phyloP scores from a whole-genome alignment of 1,140 invertebrate genomes.

The Glomeris maerens region DNA sequence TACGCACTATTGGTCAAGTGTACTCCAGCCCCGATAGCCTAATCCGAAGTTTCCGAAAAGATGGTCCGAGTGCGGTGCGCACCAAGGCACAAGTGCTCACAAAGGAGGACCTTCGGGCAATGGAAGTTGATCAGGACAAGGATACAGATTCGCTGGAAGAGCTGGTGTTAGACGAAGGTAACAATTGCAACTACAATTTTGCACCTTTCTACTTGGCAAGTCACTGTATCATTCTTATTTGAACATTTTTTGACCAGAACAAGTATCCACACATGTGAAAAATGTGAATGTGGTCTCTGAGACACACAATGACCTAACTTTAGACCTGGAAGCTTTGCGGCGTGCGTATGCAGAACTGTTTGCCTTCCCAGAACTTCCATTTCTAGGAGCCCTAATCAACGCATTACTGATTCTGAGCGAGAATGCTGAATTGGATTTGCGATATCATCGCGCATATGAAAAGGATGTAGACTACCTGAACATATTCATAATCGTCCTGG shows the following conservation, averaged over 20 bases:
- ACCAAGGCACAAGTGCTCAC: constrained; percentile 37
- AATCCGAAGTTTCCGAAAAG: constrained; percentile 48
- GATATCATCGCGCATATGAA: constrained; percentile 38
- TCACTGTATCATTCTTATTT: no score
- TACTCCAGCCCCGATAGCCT: constrained; percentile 53
- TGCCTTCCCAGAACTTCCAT: constrained; percentile 37
- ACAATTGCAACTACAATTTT: constrained; percentile 8
- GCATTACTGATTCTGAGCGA: constrained; percentile 57
- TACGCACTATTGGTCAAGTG: constrained; percentile 51
- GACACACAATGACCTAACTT: constrained; percentile 21
- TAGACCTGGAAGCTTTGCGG: constrained; percentile 40
- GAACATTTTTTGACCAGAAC: constrained; percentile 4
- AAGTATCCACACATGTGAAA: no score
- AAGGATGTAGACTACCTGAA: constrained; percentile 43
- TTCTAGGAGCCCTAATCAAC: constrained; percentile 59
- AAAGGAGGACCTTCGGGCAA: constrained; percentile 49
- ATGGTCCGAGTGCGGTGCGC: constrained; percentile 17
- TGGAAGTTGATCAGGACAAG: constrained; percentile 68
- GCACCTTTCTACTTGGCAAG: no score
- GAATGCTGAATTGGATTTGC: constrained; percentile 55
- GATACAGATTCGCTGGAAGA: constrained; percentile 52
- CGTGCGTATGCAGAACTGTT: constrained; percentile 45
- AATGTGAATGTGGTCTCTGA: background rate
- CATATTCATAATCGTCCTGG: constrained; percentile 72
- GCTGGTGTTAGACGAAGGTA: constrained; percentile 13